These are phyloP conservation scores for Tetramorium parvispinum DNA, from an alignment of 1,140 invertebrate species.

Conservation along the genomic window DNA sequence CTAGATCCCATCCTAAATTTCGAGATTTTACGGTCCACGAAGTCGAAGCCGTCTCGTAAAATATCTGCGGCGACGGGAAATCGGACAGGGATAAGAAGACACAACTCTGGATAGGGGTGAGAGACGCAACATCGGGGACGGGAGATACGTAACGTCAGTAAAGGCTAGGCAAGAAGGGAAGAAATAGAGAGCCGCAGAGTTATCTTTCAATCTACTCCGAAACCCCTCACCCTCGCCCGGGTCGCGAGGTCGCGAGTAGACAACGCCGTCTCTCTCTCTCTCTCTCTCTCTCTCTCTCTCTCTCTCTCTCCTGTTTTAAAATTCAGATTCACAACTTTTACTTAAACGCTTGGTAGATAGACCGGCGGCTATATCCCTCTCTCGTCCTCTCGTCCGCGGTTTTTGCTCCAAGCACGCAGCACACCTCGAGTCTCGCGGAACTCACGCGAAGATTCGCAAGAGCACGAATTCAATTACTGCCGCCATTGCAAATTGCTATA, in stretches of 20 bases:
- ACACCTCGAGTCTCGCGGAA: constrained; percentile 6
- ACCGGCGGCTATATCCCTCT: background rate
- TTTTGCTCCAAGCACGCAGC: background rate
- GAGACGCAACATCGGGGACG: background rate
- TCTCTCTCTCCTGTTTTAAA: constrained; percentile 71
- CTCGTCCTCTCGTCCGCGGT: background rate
- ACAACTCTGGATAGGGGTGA: background rate
- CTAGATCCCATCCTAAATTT: constrained; percentile 74
- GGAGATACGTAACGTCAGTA: background rate
- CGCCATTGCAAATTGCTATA: background rate
- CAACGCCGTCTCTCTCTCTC: background rate
- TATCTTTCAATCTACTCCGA: constrained; percentile 76
- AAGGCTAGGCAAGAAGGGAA: constrained; percentile 5
- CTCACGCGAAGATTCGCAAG: constrained; percentile 21
- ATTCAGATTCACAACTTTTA: constrained; percentile 79
- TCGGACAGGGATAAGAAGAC: constrained; percentile 15
- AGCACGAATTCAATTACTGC: background rate
- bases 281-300: background rate
- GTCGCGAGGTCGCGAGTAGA: constrained; percentile 22
- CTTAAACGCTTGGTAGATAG: constrained; percentile 72
- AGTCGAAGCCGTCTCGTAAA: constrained; percentile 75
- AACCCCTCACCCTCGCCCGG: background rate
- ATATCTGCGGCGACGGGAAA: constrained; percentile 64
- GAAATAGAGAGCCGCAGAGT: constrained; percentile 41
- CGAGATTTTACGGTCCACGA: constrained; percentile 73